phyloP scores from a whole-genome alignment of 2,797 vertebrate species.

The Ibycter americanus region DNA sequence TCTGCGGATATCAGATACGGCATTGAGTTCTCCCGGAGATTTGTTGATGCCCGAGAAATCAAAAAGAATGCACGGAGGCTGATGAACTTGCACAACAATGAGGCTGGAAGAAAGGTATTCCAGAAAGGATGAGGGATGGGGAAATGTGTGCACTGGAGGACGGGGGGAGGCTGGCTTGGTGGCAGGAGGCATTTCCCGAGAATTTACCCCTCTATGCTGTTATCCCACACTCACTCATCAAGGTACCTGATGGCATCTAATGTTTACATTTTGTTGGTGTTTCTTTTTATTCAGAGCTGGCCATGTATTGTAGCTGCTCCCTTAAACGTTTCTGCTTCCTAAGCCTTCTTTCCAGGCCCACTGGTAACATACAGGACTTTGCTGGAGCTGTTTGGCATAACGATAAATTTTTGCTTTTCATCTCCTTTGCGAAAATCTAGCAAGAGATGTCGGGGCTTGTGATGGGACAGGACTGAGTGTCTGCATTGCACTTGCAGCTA shows the following conservation, averaged over 20 bases:
- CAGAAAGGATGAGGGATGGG: conserved; percentile 35
- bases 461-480: not conserved
- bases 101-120: conserved; percentile 96
- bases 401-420: not conserved
- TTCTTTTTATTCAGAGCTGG: not conserved
- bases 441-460: not conserved
- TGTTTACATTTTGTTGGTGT: not conserved
- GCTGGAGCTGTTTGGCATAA: not conserved
- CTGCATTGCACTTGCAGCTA: not conserved
- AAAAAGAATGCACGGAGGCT: conserved; percentile 96
- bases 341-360: not conserved
- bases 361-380: not conserved
- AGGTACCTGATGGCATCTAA: not conserved
- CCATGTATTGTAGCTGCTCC: not conserved
- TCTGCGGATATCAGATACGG: conserved; percentile 97
- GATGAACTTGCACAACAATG: conserved; percentile 99
- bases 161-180: conserved; percentile 2
- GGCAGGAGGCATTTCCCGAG: not conserved
- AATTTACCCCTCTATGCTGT: not conserved
- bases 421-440: not conserved
- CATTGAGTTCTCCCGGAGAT: conserved; percentile 95
- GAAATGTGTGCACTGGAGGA: not conserved
- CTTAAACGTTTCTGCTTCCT: not conserved
- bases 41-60: conserved; percentile 96
- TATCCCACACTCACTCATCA: not conserved